phyloP scores from a whole-genome alignment of 2,888 invertebrate genomes.

The Amphipoea oculea region DNA sequence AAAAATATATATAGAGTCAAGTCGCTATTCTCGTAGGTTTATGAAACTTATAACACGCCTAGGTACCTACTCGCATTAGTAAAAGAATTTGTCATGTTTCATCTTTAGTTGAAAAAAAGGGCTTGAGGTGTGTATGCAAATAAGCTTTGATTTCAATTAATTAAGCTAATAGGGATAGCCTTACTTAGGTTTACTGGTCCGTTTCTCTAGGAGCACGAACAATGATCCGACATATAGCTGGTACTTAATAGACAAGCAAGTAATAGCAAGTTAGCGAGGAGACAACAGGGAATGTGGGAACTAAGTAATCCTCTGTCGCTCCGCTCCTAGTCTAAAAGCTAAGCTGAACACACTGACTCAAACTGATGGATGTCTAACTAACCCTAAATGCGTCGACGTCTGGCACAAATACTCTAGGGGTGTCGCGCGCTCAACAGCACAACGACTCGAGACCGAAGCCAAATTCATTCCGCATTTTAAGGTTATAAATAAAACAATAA shows the following conservation, averaged over 20 bases:
- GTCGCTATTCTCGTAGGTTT: not conserved
- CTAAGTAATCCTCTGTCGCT: constrained; percentile 32
- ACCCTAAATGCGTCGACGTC: constrained; percentile 37
- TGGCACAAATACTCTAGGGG: constrained; percentile 48
- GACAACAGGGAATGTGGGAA: not conserved
- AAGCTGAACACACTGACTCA: constrained; percentile 29
- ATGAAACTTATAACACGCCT: not conserved
- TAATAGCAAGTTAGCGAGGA: constrained; percentile 17
- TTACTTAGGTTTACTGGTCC: not conserved
- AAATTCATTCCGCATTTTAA: constrained; percentile 52
- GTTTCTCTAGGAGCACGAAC: not conserved
- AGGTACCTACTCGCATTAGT: not conserved
- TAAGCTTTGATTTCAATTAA: constrained; percentile 19
- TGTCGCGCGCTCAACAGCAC: constrained; percentile 33
- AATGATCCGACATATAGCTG: not conserved
- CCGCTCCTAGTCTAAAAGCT: constrained; percentile 43
- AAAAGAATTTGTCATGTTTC: not conserved
- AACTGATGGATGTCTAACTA: constrained; percentile 43
- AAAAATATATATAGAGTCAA: not conserved
- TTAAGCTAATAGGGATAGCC: constrained; percentile 1
- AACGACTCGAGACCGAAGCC: constrained; percentile 32
- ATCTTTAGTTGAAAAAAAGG: not conserved
- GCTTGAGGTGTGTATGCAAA: not conserved
- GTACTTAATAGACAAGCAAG: constrained; percentile 11
- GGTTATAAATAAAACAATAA: constrained; percentile 56